Evolutionary conservation across 2,888 invertebrate species (phyloP).

Genomic region (Adineta ricciae): DNA sequence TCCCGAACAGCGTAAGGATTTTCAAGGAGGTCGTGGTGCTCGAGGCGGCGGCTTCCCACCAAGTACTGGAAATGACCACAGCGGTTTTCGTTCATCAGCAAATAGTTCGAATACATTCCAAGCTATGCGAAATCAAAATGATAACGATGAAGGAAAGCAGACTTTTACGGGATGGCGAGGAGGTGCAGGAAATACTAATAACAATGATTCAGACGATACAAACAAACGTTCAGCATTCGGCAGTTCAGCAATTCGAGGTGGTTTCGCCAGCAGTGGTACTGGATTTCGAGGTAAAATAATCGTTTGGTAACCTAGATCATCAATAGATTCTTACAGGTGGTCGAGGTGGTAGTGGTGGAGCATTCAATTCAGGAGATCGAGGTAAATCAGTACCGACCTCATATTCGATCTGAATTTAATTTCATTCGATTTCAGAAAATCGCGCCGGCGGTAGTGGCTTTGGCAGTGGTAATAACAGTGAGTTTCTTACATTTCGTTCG

Average conservation of each 20-base stretch:
- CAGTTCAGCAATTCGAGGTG: background rate
- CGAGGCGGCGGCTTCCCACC: background rate
- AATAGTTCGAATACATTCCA: too few relatives aligned
- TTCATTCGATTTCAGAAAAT: background rate
- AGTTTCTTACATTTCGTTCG: background rate
- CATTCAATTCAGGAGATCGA: background rate
- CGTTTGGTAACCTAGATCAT: background rate
- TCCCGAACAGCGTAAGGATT: background rate
- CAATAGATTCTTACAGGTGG: background rate
- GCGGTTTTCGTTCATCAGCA: background rate
- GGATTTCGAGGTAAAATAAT: background rate
- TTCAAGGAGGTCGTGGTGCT: background rate
- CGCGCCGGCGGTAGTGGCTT: background rate
- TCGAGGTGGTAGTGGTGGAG: background rate
- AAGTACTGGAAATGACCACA: background rate
- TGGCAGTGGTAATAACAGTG: background rate
- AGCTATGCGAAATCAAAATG: background rate
- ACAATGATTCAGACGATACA: background rate
- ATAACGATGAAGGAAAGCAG: background rate
- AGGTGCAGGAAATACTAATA: background rate
- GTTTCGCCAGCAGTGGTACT: background rate
- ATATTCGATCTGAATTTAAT: too few relatives aligned
- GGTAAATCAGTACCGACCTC: background rate
- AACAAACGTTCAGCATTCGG: background rate
- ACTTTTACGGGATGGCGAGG: background rate